These are phyloP conservation scores for Ancistrus triradiatus DNA, from an alignment of 2,113 vertebrate genomes.

Conservation along the genomic window DNA sequence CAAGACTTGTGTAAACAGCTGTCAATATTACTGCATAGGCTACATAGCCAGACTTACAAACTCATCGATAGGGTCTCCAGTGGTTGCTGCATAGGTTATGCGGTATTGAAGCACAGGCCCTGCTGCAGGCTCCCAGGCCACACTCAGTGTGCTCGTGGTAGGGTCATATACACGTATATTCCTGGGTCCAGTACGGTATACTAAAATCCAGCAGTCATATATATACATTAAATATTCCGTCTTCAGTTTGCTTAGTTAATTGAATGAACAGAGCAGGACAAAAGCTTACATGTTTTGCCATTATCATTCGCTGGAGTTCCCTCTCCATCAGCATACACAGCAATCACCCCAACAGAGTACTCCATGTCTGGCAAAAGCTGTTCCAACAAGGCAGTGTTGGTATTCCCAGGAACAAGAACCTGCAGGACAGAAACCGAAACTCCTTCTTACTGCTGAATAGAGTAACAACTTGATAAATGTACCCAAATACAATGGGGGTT, in stretches of 20 bases:
- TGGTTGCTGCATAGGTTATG: conserved; percentile 85
- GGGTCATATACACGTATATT: conserved; percentile 85
- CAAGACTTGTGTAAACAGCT: too few relatives aligned
- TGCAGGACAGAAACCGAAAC: conserved; percentile 53
- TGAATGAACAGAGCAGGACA: not conserved
- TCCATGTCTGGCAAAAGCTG: conserved; percentile 79
- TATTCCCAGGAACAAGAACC: conserved; percentile 81
- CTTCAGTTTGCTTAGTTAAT: not conserved
- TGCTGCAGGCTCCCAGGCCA: conserved; percentile 88
- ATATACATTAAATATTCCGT: not conserved
- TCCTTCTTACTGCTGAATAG: too few relatives aligned
- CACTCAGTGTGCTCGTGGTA: conserved; percentile 87
- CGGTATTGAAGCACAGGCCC: conserved; percentile 92
- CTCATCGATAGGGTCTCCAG: conserved; percentile 92
- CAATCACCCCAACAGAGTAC: conserved; percentile 84
- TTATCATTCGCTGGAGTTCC: conserved; percentile 71
- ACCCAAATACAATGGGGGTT: too few relatives aligned
- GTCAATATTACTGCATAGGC: too few relatives aligned
- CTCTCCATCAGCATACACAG: conserved; percentile 87
- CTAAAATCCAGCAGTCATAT: not conserved
- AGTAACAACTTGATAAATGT: too few relatives aligned
- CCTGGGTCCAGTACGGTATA: conserved; percentile 86
- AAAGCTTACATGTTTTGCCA: conserved; percentile 85
- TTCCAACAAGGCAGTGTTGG: conserved; percentile 74
- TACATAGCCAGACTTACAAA: conserved; percentile 74